These are phyloP conservation scores for Scalopus aquaticus DNA, from an alignment of 2,113 vertebrate genomes.

Conservation along the genomic window DNA sequence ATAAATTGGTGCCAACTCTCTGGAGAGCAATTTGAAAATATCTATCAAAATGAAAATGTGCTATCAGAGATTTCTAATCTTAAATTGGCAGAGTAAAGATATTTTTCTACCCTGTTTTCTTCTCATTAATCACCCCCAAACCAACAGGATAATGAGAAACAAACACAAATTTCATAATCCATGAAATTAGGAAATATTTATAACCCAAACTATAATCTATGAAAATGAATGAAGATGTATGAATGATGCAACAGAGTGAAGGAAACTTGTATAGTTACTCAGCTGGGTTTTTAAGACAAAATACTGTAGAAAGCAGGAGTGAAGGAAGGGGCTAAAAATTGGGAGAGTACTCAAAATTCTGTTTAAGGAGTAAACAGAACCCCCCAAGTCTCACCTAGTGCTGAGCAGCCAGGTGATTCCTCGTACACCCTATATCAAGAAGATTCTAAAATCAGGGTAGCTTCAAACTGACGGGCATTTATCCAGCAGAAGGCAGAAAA, in stretches of 20 bases:
- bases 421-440: background rate
- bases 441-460: background rate
- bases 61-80: background rate
- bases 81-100: background rate
- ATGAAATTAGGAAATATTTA: slow-evolving; percentile 1
- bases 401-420: background rate
- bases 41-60: slow-evolving; percentile 12
- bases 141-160: background rate
- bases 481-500: background rate
- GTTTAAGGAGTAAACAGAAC: background rate
- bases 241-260: background rate
- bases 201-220: background rate
- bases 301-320: background rate
- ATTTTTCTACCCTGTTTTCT: background rate
- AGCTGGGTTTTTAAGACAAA: background rate
- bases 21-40: background rate
- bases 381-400: background rate
- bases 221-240: background rate
- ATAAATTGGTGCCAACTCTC: background rate
- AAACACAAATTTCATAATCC: background rate
- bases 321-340: background rate
- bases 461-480: background rate
- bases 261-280: background rate
- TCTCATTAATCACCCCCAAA: background rate
- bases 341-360: background rate